A percentile compares a stretch with the other conserved stretches of the same genome.
These are phyloP conservation scores for Gymnobelideus leadbeateri DNA, from an alignment of 2,113 vertebrate genomes.

Conservation along the genomic window DNA sequence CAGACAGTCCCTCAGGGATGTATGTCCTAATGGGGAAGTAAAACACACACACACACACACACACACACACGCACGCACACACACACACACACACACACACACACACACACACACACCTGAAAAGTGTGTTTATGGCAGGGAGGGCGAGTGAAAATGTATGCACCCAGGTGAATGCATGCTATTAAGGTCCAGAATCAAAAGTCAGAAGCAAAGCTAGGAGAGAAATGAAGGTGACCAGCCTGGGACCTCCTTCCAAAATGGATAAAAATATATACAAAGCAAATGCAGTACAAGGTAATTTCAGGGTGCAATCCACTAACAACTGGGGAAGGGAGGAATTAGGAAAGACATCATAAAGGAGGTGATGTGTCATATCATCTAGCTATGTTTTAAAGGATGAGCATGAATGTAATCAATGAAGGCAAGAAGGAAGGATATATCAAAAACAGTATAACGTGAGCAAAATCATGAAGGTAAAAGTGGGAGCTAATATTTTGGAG, in stretches of 20 bases:
- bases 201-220: not conserved
- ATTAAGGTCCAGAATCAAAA: not conserved
- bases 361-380: not conserved
- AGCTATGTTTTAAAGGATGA: not conserved
- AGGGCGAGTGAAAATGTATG: not conserved
- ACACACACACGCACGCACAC: not conserved
- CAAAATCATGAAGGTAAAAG: not conserved
- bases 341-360: not conserved
- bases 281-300: not conserved
- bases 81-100: not conserved
- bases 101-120: not conserved
- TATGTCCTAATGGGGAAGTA: not conserved
- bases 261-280: not conserved
- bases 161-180: not conserved
- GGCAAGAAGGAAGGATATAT: not conserved
- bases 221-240: not conserved
- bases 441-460: not conserved
- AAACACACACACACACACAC: not conserved
- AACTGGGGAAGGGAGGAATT: not conserved
- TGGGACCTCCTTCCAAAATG: not conserved
- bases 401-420: not conserved
- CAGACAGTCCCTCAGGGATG: not conserved
- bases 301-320: not conserved
- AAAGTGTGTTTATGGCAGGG: not conserved
- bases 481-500: not conserved